Base-by-base conservation (phyloP, 2,113 vertebrate genomes). In the Sceloporus tristichus region DNA sequence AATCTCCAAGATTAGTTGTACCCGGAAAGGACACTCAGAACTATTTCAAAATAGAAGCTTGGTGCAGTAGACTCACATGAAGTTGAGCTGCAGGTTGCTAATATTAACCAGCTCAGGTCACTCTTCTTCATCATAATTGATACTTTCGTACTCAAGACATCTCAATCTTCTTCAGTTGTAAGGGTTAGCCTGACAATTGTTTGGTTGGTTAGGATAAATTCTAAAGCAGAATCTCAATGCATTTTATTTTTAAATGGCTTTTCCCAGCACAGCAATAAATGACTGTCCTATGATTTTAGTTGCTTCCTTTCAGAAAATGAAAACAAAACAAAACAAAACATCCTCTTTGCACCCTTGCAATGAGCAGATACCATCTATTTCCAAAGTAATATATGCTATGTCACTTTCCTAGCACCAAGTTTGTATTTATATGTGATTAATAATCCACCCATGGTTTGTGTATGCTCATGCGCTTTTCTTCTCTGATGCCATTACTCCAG, bases 21-120 rank as follows among this genome's bases (percentile, higher is more conserved):
- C 82, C 56, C 34, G 66, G 53, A n/a, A 68, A 78, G 21, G 62
- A 77, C 71, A 82, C 14, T 56, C 5, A 88, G 65, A 79, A 76
- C 9, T 19, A 40, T 66, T 86, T 77, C 66, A 59, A 88, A 89
- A 89, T 27, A 77, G 13, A 65, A 82, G 76, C 82, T 62, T 71
- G 14, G 42, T 88, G 40, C 42, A 82, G 2, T 65, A 40, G 80
- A 65, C 73, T 79, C 48, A 65, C 23, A 29, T 16, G 11, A 2
- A 40, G 25, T 21, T 77, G 25, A 42, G 29, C 75, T 62, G 54
- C 13, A 40, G 53, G n/a, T 82, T 79, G 80, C 65, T 78, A 85
- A 91, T 29, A 82, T 70, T 66, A n/a, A 9, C 16, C 40, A 59
- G 53, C 81, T 78, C 70, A 84, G 34, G 71, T 42, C 38, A n/a